Evolutionary conservation across 1,140 invertebrate genomes (phyloP).

Genomic region (Drepana arcuata): DNA sequence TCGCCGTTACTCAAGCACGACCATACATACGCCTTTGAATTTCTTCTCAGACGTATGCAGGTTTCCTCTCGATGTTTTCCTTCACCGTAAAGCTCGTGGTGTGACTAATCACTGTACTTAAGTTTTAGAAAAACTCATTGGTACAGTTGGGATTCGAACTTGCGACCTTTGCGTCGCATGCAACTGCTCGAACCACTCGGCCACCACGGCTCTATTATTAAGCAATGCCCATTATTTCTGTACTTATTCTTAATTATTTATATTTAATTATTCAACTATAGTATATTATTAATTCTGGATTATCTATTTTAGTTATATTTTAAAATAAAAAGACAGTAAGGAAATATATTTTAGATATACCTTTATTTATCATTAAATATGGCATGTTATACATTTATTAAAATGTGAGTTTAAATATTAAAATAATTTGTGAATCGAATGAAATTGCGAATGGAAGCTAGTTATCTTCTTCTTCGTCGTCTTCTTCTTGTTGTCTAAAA

Average conservation of each 20-base stretch:
- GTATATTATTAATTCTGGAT: slow-evolving; percentile 23
- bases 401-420: slow-evolving; percentile 29
- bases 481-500: slow-evolving; percentile 33
- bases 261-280: slow-evolving; percentile 21
- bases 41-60: too few species aligned
- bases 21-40: too few species aligned
- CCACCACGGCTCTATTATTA: too few species aligned
- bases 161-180: too few species aligned
- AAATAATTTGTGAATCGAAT: slow-evolving; percentile 22
- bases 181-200: too few species aligned
- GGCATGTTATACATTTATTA: slow-evolving; percentile 24
- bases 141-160: too few species aligned
- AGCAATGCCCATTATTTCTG: slow-evolving; percentile 10
- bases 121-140: too few species aligned
- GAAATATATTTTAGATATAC: slow-evolving; percentile 23
- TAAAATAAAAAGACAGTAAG: slow-evolving; percentile 25
- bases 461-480: slow-evolving; percentile 32
- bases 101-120: too few species aligned
- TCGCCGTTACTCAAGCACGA: too few species aligned
- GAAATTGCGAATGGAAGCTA: slow-evolving; percentile 29
- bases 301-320: slow-evolving; percentile 23
- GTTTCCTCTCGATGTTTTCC: too few species aligned
- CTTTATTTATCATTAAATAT: slow-evolving; percentile 29
- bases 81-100: too few species aligned
- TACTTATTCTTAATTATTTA: slow-evolving; percentile 20